Base-by-base conservation (phyloP, 1,140 invertebrate genomes). In the Plectus sambesii region DNA sequence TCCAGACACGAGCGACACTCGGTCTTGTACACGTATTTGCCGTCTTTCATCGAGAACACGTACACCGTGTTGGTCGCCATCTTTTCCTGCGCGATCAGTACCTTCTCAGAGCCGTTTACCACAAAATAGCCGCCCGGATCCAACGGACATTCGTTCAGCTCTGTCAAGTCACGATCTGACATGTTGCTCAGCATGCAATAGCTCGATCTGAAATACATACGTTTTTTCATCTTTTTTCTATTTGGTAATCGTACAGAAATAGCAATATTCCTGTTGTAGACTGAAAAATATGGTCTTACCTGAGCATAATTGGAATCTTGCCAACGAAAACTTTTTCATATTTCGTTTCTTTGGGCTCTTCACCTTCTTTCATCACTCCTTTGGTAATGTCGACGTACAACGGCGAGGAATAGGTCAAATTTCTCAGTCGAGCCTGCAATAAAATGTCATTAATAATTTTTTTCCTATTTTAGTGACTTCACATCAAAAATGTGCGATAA, bases 11-110 rank as follows among this genome's bases (percentile, higher is more conserved):
- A 96, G 15, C 93, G 76, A 42, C 85, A 84, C 75, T 98, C 93
- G 46, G 89, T 83, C 75, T 96, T 97, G 67, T 84, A 98, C 5
- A 88, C 87, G 77, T 87, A 98, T 72, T 98, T 98, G 1, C 74
- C 75, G 55, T 79, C 78, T 74, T 97, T 98, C 84, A 97, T 90
- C 63, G 85, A 84, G 69, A 98, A 98, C 1, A 98, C 93, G 74
- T 98, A 98, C 2, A 98, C 93, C 45, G 90, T 96, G 69, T 98
- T 98, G 6, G 92, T 96, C 9, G 93, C 92, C 92, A 98, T 98
- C 74, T 97, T 97, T 71, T 98, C 92, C 72, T 98, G 92, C 5
- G 92, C 92, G 72, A 98, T 97, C 1, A 98, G 72, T 0, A 84
- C 87, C 70, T 93, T 93, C 74, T 93, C 87, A 5, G 87, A 90